phyloP scores from a whole-genome alignment of 64 coral and sea anemone species.

The Trachythela sp. region DNA sequence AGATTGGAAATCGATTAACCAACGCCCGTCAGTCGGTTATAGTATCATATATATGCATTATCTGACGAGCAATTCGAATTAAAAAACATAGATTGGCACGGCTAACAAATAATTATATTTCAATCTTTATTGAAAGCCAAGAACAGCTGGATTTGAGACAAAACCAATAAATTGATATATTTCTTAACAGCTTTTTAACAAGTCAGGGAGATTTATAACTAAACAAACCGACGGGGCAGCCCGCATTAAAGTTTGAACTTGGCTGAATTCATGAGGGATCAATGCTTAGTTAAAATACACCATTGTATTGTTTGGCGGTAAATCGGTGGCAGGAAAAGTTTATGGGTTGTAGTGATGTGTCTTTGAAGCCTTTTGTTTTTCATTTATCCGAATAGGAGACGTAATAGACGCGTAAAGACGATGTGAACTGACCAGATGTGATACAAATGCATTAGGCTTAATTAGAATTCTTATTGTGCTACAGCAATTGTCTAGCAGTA shows the following conservation, averaged over 20 bases:
- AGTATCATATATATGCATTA: neutral
- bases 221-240: neutral
- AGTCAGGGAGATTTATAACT: neutral
- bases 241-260: neutral
- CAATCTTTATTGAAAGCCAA: neutral
- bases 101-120: constrained; percentile 15
- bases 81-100: neutral
- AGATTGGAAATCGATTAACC: neutral
- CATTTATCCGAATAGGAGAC: neutral
- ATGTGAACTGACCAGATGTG: neutral
- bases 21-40: neutral
- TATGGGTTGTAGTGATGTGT: neutral
- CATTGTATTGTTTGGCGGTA: neutral
- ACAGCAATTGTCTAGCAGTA: neutral
- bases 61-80: neutral
- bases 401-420: neutral
- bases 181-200: constrained; percentile 3
- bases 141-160: neutral
- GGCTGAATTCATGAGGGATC: neutral
- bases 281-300: no score
- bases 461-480: neutral
- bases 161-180: constrained; percentile 15
- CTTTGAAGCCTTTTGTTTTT: neutral
- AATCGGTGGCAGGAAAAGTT: neutral
- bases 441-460: neutral